phyloP scores from a whole-genome alignment of 2,797 vertebrate genomes.

The Malurus splendens region DNA sequence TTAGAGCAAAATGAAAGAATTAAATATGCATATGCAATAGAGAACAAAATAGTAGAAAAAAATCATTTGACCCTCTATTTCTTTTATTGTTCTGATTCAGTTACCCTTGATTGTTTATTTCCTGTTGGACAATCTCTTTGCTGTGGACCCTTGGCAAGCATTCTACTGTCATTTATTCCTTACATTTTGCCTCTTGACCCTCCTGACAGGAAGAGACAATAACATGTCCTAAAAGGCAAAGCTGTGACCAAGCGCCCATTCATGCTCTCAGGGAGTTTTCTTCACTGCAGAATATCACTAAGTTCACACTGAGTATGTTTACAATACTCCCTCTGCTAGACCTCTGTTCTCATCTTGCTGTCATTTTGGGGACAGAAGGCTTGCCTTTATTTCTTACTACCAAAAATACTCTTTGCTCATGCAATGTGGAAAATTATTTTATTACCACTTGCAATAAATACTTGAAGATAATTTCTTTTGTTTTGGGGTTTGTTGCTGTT shows the following conservation, averaged over 20 bases:
- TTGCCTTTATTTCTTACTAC: background rate
- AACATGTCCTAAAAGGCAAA: background rate
- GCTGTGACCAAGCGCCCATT: background rate
- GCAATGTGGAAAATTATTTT: background rate
- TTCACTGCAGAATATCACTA: background rate
- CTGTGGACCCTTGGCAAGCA: background rate
- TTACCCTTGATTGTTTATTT: background rate
- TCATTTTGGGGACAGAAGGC: background rate
- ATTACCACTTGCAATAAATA: background rate
- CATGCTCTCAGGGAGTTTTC: background rate
- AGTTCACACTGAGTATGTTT: background rate
- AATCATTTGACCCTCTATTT: background rate
- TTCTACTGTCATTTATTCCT: background rate
- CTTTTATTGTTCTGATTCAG: background rate
- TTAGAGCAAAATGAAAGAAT: background rate
- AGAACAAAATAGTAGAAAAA: background rate
- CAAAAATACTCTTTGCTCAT: background rate
- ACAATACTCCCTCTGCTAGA: background rate
- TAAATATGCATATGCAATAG: background rate
- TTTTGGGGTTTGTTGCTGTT: background rate
- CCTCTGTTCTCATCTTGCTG: background rate
- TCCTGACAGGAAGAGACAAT: background rate
- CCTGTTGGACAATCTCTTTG: background rate
- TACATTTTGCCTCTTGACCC: background rate
- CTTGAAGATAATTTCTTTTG: background rate